phyloP scores from a whole-genome alignment of 2,113 vertebrate genomes.

The Vulpes ferrilata region DNA sequence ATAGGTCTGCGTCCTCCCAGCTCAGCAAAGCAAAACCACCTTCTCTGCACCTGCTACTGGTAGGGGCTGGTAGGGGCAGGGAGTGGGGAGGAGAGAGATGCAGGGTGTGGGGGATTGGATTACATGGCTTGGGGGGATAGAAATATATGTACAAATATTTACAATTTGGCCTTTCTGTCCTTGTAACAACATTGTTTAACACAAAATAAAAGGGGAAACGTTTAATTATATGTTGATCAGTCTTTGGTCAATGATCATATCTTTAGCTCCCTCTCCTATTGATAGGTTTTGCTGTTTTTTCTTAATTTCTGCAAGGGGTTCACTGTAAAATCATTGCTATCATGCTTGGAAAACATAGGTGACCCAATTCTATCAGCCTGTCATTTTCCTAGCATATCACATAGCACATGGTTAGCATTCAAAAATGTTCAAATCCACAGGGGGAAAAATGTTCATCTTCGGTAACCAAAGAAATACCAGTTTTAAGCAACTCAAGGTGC shows the following conservation, averaged over 20 bases:
- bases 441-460: neutral
- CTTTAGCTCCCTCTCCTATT: slow-evolving; percentile 12
- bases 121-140: neutral
- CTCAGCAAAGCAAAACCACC: neutral
- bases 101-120: neutral
- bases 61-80: too few relatives aligned
- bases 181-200: neutral
- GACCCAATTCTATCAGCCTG: neutral
- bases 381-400: neutral
- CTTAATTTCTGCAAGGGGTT: neutral
- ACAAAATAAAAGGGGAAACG: neutral
- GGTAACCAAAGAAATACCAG: neutral
- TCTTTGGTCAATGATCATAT: neutral
- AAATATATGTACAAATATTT: neutral
- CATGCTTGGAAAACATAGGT: neutral
- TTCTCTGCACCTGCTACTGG: neutral
- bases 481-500: neutral
- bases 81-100: neutral
- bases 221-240: neutral
- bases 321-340: neutral
- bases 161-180: neutral
- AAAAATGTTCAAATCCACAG: neutral
- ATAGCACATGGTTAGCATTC: neutral
- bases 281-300: neutral
- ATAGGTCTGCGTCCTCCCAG: neutral